Evolutionary conservation across 1,140 invertebrate genomes (phyloP).

Genomic region (Chironomus striatipennis): DNA sequence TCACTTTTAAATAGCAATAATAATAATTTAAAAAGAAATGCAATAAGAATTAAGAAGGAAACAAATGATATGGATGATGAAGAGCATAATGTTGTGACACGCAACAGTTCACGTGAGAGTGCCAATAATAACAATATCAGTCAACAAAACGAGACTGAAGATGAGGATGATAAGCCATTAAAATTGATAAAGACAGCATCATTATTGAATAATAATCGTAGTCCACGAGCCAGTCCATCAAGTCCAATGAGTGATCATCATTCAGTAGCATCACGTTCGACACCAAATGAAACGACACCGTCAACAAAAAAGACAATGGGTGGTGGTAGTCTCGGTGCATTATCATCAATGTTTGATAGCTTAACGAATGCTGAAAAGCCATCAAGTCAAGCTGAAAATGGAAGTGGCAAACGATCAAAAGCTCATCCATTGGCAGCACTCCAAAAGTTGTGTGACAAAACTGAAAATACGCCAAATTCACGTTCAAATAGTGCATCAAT

Average conservation of each 20-base stretch:
- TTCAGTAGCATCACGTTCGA: constrained; percentile 58
- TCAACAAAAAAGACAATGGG: constrained; percentile 53
- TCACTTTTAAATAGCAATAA: constrained; percentile 33
- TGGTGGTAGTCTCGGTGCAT: constrained; percentile 61
- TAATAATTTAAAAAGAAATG: constrained; percentile 32
- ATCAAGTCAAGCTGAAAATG: constrained; percentile 39
- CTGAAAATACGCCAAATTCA: constrained; percentile 59
- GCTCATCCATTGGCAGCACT: constrained; percentile 85
- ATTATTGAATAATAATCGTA: constrained; percentile 27
- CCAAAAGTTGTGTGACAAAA: constrained; percentile 91
- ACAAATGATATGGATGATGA: constrained; percentile 42
- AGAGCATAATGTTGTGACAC: constrained; percentile 33
- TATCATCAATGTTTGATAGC: constrained; percentile 85
- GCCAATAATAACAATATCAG: neutral
- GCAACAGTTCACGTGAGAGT: constrained; percentile 10
- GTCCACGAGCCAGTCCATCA: constrained; percentile 32
- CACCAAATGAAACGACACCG: constrained; percentile 59
- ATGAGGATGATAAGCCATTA: constrained; percentile 30
- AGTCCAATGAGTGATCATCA: constrained; percentile 63
- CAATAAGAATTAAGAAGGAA: constrained; percentile 43
- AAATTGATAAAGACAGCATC: constrained; percentile 49
- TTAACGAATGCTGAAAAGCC: constrained; percentile 49
- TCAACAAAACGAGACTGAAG: constrained; percentile 27
- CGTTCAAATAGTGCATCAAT: constrained; percentile 31
- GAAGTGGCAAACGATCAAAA: constrained; percentile 51